These are phyloP conservation scores for Orthosia incerta DNA, from an alignment of 2,888 invertebrate genomes.

Conservation along the genomic window DNA sequence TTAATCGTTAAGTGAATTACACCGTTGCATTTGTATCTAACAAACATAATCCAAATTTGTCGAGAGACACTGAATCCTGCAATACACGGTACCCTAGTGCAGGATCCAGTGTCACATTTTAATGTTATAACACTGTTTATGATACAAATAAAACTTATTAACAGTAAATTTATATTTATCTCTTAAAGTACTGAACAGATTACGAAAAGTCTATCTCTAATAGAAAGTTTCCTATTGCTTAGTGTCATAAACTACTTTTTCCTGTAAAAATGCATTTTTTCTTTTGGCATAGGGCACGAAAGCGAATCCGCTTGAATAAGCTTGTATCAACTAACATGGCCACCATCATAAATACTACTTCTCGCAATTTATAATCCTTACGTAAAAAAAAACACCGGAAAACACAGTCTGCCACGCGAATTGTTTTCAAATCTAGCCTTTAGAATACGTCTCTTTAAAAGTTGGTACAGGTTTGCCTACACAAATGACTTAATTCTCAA, in stretches of 20 bases:
- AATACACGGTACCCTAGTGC: no score
- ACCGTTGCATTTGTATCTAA: no score
- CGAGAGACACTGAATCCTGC: no score
- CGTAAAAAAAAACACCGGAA: not conserved
- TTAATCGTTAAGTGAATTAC: no score
- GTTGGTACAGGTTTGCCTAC: constrained; percentile 70
- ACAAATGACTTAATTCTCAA: constrained; percentile 65
- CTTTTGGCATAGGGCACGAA: not conserved
- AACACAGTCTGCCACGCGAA: not conserved
- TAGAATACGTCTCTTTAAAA: constrained; percentile 42
- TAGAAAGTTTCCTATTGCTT: not conserved
- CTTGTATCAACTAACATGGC: no score
- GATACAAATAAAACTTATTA: no score
- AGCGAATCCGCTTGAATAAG: not conserved
- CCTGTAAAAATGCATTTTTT: not conserved
- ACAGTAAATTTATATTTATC: no score
- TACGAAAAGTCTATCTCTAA: not conserved
- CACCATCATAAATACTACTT: not conserved
- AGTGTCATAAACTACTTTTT: not conserved
- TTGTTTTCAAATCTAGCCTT: constrained; percentile 23
- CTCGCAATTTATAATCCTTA: not conserved
- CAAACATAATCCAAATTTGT: no score
- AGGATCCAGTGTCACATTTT: no score
- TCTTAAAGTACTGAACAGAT: no score
- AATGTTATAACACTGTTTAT: no score